Percentiles rank a stretch among this genome's conserved stretches.
Evolutionary conservation across 2,797 vertebrate species (phyloP).

Genomic region (Clarias platycephalus): DNA sequence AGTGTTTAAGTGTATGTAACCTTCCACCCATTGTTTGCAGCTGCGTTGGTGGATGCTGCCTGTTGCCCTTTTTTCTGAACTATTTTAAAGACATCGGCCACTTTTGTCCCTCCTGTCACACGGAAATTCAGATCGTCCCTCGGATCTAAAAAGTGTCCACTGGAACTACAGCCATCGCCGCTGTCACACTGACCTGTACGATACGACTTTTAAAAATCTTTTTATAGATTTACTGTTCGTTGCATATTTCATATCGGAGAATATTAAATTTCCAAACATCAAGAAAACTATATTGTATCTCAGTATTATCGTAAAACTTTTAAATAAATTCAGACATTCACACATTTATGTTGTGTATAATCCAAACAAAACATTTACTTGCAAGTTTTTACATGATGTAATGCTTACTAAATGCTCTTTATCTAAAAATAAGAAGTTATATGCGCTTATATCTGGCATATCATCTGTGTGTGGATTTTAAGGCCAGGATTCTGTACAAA

Average conservation of each 20-base stretch:
- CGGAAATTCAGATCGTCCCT: slow-evolving; percentile 46
- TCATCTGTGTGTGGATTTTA: not conserved
- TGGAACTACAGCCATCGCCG: not conserved
- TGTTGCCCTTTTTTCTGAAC: slow-evolving; percentile 65
- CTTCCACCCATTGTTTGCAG: slow-evolving; percentile 53
- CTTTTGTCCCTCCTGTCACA: slow-evolving; percentile 64
- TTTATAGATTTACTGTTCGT: not conserved
- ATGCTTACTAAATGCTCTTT: not conserved
- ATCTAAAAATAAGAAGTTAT: no score
- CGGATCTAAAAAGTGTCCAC: slow-evolving; percentile 61
- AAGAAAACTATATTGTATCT: not conserved
- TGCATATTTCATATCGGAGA: not conserved
- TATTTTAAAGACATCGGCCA: slow-evolving; percentile 57
- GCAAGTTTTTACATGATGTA: not conserved
- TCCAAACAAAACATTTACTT: not conserved
- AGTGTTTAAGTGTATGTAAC: not conserved
- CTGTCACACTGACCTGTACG: not conserved
- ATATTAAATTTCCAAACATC: not conserved
- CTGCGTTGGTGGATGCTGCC: slow-evolving; percentile 69
- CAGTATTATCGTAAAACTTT: not conserved
- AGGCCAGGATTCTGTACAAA: not conserved
- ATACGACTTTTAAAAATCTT: no score
- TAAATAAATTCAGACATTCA: not conserved
- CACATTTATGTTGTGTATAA: not conserved
- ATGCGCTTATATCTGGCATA: not conserved